Base-by-base conservation (phyloP, 1,140 invertebrate species). In the Sitobion miscanthi region DNA sequence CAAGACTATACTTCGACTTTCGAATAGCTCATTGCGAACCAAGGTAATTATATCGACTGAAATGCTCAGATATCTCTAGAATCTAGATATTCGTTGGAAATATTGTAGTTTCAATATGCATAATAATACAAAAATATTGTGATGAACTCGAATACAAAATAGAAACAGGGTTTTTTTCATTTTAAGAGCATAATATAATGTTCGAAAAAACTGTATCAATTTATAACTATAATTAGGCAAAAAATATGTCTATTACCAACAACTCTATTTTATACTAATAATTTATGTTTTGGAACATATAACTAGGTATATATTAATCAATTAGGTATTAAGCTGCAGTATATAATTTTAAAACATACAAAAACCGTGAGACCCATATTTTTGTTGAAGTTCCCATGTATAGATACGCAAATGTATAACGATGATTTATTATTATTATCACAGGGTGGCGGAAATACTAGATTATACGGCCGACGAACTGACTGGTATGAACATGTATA, bases 11-110 rank as follows among this genome's bases (percentile, higher is more conserved):
- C 95, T 99, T 99, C 94, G 98, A 99, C 95, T 99, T 99, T 95
- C 97, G 97, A 96, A 98, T 99, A 96, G 98, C 98, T 89, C 99
- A 99, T 95, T 99, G 98, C 95, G 99, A 99, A 95, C 98, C 98
- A 94, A 98, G 97, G 98, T 99, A 96, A 77, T 77, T 77, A 77
- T 77, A 77, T n/a, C 30, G 62, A 77, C 17, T 69, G n/a, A n/a
- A 30, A 17, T 77, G 62, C 14, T 77, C 62, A 77, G n/a, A n/a
- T 77, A 9, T 35, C 30, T n/a, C 11, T n/a, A n/a, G 25, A 5
- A 77, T n/a, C n/a, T 35, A n/a, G 14, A 77, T n/a, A 77, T 77
- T 77, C n/a, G 7, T 77, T n/a, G 5, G 14, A 77, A 77, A 77
- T 6, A 77, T 77, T 77, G 23, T n/a, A 35, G 1, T 77, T n/a